Conservation (phyloP, 2,113 vertebrate genomes). For the Pelecanus crispus region DNA sequence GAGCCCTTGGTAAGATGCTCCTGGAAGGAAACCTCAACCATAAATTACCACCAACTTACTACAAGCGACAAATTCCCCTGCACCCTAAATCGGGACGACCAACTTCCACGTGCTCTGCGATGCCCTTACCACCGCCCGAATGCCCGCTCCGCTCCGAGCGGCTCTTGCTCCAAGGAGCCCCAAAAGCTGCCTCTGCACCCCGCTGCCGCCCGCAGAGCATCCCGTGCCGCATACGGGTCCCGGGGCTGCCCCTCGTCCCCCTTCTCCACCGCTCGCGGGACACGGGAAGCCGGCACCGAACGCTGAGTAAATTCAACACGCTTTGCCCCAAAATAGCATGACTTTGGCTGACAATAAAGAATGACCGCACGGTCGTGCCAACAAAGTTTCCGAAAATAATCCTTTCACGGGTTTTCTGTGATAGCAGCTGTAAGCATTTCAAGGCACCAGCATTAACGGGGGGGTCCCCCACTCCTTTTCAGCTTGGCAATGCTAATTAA, state of each 20-base stretch:
- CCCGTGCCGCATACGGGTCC: accelerated
- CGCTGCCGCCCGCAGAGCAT: neutral
- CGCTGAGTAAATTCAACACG: neutral
- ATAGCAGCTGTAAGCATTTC: neutral
- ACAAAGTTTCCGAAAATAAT: neutral
- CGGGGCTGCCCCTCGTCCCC: neutral
- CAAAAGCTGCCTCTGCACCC: neutral
- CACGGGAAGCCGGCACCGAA: neutral
- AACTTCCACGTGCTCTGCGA: accelerated
- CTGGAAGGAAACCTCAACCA: neutral
- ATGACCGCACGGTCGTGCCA: neutral
- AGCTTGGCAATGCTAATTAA: neutral
- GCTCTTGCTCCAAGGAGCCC: neutral
- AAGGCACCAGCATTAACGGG: neutral
- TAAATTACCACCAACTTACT: neutral
- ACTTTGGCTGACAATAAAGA: neutral
- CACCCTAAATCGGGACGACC: neutral
- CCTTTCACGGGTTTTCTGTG: neutral
- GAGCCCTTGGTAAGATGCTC: neutral
- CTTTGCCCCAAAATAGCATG: neutral
- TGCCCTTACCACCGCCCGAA: neutral
- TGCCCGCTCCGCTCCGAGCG: neutral
- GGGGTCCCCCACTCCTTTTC: neutral
- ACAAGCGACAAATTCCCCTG: neutral
- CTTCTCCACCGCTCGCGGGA: neutral